phyloP scores from a whole-genome alignment of 1,140 invertebrate genomes.

The Episyrphus balteatus region DNA sequence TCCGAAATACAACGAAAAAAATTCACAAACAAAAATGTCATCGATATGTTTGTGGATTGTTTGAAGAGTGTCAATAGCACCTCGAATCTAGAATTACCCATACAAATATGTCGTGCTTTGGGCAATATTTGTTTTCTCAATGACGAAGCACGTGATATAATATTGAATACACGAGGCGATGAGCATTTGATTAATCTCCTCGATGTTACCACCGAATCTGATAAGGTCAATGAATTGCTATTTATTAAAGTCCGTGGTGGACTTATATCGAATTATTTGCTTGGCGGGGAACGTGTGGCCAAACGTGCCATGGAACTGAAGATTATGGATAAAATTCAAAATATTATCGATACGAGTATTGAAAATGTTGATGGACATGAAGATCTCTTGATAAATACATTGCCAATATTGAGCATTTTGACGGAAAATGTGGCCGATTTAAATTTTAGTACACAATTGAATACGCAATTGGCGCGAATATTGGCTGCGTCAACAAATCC shows the following conservation, averaged over 20 bases:
- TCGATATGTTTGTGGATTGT: conserved; percentile 45
- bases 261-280: conserved; percentile 67
- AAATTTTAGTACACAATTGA: conserved; percentile 44
- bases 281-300: conserved; percentile 56
- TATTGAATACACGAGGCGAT: conserved; percentile 50
- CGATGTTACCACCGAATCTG: conserved; percentile 28
- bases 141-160: conserved; percentile 52
- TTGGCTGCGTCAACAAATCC: conserved; percentile 48
- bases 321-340: conserved; percentile 48
- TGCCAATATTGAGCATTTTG: conserved; percentile 62
- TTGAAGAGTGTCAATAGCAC: conserved; percentile 19
- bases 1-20: conserved; percentile 51
- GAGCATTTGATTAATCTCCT: conserved; percentile 40
- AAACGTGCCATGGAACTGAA: conserved; percentile 53
- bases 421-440: conserved; percentile 54
- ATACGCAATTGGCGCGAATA: conserved; percentile 46
- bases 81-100: conserved; percentile 43
- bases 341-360: conserved; percentile 41
- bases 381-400: conserved; percentile 52
- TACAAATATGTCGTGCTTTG: conserved; percentile 65
- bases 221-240: conserved; percentile 32
- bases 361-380: conserved; percentile 39
- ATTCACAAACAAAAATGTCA: conserved; percentile 48
- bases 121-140: conserved; percentile 85
- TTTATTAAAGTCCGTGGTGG: conserved; percentile 51